phyloP scores from a whole-genome alignment of 2,113 vertebrate species.

The Gracilinanus agilis region DNA sequence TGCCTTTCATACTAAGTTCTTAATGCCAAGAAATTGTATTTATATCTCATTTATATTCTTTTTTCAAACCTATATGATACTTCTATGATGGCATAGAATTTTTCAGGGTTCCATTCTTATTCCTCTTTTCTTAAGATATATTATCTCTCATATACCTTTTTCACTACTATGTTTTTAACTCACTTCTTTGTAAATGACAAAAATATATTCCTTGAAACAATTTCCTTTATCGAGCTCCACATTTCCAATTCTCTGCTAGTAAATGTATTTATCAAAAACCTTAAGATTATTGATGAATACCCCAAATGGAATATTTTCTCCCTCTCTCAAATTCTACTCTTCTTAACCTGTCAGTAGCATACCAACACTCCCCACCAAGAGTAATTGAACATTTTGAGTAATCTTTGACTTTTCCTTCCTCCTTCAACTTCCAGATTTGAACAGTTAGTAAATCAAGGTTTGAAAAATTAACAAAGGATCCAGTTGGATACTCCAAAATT shows the following conservation, averaged over 20 bases:
- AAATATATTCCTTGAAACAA: background rate
- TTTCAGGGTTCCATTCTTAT: background rate
- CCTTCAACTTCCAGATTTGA: too few relatives aligned
- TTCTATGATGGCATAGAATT: background rate
- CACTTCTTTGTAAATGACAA: background rate
- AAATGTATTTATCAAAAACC: background rate
- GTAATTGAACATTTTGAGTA: too few relatives aligned
- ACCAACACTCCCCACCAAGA: too few relatives aligned
- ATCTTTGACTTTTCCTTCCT: too few relatives aligned
- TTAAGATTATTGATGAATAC: background rate
- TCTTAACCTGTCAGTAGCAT: too few relatives aligned
- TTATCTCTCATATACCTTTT: background rate
- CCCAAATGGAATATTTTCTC: background rate
- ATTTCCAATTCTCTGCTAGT: background rate
- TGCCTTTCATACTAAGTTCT: conserved; percentile 7
- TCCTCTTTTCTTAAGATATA: background rate
- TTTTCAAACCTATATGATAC: background rate
- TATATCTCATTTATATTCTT: conserved; percentile 2
- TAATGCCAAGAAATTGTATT: conserved; percentile 2
- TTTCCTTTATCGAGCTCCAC: background rate
- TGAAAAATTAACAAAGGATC: too few relatives aligned
- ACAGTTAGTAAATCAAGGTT: too few relatives aligned
- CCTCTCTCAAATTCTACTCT: background rate
- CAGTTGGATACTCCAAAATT: too few relatives aligned
- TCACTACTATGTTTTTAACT: background rate